phyloP scores from a whole-genome alignment of 2,888 invertebrate species.

The Melikaiella ostensackeni region DNA sequence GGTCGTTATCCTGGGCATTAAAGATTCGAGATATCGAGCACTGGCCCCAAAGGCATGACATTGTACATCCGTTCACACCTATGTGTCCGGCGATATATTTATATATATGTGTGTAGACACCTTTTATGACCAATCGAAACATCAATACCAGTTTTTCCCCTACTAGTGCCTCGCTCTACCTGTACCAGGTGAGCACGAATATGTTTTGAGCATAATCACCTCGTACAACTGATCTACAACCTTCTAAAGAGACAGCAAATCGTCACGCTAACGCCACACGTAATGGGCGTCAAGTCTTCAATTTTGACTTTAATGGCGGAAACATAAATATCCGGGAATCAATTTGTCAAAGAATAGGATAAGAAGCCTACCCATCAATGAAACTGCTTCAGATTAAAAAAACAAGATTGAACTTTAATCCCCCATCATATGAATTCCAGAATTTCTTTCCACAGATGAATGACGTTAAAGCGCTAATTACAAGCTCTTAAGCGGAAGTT shows the following conservation, averaged over 20 bases:
- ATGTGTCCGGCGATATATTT: neutral
- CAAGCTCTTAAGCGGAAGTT: neutral
- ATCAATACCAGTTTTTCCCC: constrained; percentile 32
- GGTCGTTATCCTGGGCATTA: constrained; percentile 34
- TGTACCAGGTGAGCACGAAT: constrained; percentile 35
- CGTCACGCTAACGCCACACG: constrained; percentile 20
- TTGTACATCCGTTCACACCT: constrained; percentile 39
- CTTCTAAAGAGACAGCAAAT: constrained; percentile 29
- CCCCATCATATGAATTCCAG: neutral
- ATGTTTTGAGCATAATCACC: constrained; percentile 32
- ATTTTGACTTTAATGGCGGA: constrained; percentile 11
- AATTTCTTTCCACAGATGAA: neutral
- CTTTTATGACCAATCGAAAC: constrained; percentile 38
- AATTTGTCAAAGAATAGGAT: neutral
- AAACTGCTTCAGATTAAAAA: neutral
- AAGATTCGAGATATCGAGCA: constrained; percentile 39
- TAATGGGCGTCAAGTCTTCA: constrained; percentile 18
- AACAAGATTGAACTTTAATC: neutral
- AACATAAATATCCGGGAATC: constrained; percentile 15
- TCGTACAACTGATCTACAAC: constrained; percentile 31
- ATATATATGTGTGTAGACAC: constrained; percentile 25
- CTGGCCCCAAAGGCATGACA: constrained; percentile 23
- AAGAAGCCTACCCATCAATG: neutral
- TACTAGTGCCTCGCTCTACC: constrained; percentile 25
- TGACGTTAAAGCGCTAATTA: neutral